A percentile compares a stretch with the other conserved stretches of the same genome.
phyloP scores from a whole-genome alignment of 2,888 invertebrate genomes.

The Cerceris ruficornis region DNA sequence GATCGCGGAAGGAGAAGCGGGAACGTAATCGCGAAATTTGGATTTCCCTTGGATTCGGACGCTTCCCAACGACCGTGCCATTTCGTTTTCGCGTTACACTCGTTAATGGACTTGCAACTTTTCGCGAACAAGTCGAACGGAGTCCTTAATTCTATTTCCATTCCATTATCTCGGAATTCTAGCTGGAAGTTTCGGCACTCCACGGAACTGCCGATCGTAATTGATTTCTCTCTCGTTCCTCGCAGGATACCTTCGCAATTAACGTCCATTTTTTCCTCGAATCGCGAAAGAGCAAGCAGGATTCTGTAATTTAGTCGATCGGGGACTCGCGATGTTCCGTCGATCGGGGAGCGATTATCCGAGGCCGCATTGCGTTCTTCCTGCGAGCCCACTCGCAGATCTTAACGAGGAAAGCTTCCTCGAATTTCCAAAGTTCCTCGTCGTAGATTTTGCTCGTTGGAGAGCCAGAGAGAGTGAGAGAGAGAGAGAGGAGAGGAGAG shows the following conservation, averaged over 20 bases:
- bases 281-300: not conserved
- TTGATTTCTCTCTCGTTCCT: not conserved
- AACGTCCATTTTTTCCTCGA: not conserved
- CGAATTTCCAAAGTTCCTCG: no score
- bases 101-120: not conserved
- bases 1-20: no score
- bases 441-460: no score
- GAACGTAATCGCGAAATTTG: no score
- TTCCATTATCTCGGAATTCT: not conserved
- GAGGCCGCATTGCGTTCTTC: no score
- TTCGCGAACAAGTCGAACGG: not conserved
- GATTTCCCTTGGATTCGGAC: no score
- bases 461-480: no score
- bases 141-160: slow-evolving; percentile 6
- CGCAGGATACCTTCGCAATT: not conserved
- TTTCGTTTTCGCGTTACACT: not conserved
- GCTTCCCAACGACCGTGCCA: not conserved
- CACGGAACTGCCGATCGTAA: not conserved
- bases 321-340: no score
- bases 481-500: not conserved
- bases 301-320: not conserved
- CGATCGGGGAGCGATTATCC: no score
- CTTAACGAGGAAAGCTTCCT: no score
- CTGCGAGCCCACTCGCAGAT: no score
- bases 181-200: not conserved